Conservation (phyloP, 2,113 vertebrate genomes). For the Sarotherodon lohbergeri region DNA sequence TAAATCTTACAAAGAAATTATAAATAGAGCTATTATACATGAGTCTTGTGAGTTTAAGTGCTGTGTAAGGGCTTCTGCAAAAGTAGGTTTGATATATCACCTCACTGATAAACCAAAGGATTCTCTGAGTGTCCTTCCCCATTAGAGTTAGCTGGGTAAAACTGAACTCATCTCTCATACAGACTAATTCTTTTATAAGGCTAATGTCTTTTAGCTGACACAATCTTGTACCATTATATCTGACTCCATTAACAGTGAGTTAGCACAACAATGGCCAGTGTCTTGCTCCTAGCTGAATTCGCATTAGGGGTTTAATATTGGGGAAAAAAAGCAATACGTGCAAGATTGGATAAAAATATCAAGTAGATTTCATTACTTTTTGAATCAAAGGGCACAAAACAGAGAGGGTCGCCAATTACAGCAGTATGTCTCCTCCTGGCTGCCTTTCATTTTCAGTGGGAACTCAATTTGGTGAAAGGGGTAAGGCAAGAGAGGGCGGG, state of each 20-base stretch:
- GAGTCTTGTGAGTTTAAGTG: slow-evolving; percentile 31
- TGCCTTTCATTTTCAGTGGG: slow-evolving; percentile 47
- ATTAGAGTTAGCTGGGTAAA: slow-evolving; percentile 23
- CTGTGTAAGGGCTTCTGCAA: slow-evolving; percentile 35
- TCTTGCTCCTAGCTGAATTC: slow-evolving; percentile 7
- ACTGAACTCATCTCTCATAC: slow-evolving; percentile 38
- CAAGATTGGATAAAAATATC: slow-evolving; percentile 43
- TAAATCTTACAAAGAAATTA: slow-evolving; percentile 8
- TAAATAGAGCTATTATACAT: slow-evolving; percentile 30
- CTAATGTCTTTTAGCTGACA: slow-evolving; percentile 37
- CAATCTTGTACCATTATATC: slow-evolving; percentile 14
- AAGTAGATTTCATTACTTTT: slow-evolving; percentile 59
- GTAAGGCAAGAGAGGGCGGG: background rate
- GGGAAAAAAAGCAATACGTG: background rate
- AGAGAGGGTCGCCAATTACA: slow-evolving; percentile 50
- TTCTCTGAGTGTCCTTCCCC: slow-evolving; percentile 21
- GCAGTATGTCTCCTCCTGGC: slow-evolving; percentile 30
- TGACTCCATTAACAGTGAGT: slow-evolving; percentile 6
- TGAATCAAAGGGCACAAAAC: slow-evolving; percentile 57
- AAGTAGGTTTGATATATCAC: slow-evolving; percentile 32
- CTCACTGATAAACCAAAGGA: slow-evolving; percentile 23
- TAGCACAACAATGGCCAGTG: background rate
- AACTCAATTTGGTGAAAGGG: slow-evolving; percentile 57
- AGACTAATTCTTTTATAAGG: slow-evolving; percentile 16
- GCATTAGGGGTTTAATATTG: background rate